Percentiles rank a stretch among this genome's conserved stretches.
Evolutionary conservation across 2,797 vertebrate species (phyloP).

Genomic region (Siniperca obscura): DNA sequence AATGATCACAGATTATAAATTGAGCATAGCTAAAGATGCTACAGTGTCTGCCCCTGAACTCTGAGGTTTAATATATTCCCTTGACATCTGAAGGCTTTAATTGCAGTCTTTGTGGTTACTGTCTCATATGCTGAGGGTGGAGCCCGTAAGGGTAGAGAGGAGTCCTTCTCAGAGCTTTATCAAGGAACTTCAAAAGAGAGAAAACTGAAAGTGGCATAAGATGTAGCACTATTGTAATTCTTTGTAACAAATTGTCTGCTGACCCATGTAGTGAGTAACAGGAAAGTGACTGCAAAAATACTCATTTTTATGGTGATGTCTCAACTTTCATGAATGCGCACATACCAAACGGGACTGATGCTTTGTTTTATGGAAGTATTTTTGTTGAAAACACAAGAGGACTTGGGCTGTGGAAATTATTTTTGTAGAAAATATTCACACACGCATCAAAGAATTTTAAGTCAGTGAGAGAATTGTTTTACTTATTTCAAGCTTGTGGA

Average conservation of each 20-base stretch:
- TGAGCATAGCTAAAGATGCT: slow-evolving; percentile 61
- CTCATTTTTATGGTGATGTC: slow-evolving; percentile 32
- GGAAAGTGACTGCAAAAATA: slow-evolving; percentile 23
- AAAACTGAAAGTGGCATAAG: slow-evolving; percentile 14
- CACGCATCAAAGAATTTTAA: slow-evolving; percentile 12
- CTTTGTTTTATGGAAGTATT: slow-evolving; percentile 11
- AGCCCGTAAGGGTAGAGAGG: slow-evolving; percentile 25
- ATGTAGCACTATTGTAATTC: slow-evolving; percentile 39
- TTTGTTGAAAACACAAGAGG: neutral
- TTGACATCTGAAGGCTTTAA: slow-evolving; percentile 60
- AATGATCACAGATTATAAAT: slow-evolving; percentile 65
- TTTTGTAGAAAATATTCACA: slow-evolving; percentile 16
- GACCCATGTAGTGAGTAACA: slow-evolving; percentile 27
- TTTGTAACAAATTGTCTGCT: slow-evolving; percentile 29
- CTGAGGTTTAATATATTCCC: slow-evolving; percentile 61
- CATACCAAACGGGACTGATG: neutral
- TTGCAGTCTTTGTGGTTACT: slow-evolving; percentile 63
- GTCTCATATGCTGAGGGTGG: slow-evolving; percentile 39
- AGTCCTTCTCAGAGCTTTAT: slow-evolving; percentile 29
- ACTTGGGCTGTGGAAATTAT: neutral
- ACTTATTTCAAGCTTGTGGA: neutral
- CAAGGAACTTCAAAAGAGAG: slow-evolving; percentile 48
- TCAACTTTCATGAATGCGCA: slow-evolving; percentile 25
- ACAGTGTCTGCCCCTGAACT: slow-evolving; percentile 61
- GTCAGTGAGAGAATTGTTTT: slow-evolving; percentile 29